These are phyloP conservation scores for Illadopsis cleaveri DNA, from an alignment of 2,113 vertebrate genomes.

Conservation along the genomic window DNA sequence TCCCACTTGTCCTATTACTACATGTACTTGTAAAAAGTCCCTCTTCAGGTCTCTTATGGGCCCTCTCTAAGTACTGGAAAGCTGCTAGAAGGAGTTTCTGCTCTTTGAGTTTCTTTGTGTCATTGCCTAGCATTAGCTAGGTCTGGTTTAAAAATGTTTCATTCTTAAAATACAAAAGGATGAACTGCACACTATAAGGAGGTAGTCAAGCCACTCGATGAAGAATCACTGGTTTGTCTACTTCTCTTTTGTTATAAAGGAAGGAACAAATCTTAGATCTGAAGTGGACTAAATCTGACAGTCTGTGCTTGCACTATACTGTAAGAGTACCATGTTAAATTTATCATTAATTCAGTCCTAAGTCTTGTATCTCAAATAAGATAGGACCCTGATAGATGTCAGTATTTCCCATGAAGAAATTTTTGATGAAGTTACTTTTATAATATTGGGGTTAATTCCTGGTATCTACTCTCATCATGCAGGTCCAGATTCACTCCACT, in stretches of 20 bases:
- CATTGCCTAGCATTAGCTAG: neutral
- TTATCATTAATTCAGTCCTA: neutral
- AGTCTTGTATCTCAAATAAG: neutral
- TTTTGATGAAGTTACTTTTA: neutral
- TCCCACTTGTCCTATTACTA: neutral
- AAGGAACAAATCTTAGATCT: neutral
- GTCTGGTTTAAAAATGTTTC: neutral
- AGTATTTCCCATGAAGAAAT: neutral
- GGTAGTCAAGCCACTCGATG: neutral
- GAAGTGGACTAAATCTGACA: neutral
- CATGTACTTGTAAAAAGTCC: neutral
- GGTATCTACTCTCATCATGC: neutral
- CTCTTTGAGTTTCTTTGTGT: neutral
- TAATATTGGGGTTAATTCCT: neutral
- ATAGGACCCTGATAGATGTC: neutral
- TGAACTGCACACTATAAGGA: neutral
- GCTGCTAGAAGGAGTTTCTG: neutral
- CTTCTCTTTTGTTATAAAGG: neutral
- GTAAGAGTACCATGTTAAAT: neutral
- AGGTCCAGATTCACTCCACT: neutral
- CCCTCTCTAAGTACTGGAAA: neutral
- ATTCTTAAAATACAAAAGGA: neutral
- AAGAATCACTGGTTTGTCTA: neutral
- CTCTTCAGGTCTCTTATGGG: neutral
- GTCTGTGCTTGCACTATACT: neutral